phyloP scores from a whole-genome alignment of 2,888 invertebrate genomes.

The Ariolimax columbianus region DNA sequence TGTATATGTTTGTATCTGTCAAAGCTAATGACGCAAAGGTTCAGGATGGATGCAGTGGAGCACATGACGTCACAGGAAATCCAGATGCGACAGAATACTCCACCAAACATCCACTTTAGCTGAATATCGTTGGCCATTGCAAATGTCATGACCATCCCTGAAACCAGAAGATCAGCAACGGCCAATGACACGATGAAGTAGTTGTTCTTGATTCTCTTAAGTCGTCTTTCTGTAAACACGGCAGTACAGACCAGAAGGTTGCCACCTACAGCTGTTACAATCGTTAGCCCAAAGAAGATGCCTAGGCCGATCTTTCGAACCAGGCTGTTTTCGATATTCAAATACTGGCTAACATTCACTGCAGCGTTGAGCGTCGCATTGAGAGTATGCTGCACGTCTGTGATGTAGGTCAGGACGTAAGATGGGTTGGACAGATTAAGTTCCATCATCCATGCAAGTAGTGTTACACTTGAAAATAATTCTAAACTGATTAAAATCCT shows the following conservation, averaged over 20 bases:
- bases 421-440: slow-evolving; percentile 19
- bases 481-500: background rate
- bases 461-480: background rate
- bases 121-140: slow-evolving; percentile 97
- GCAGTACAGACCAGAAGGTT: slow-evolving; percentile 98
- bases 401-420: slow-evolving; percentile 20
- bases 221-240: slow-evolving; percentile 95
- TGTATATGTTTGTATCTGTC: slow-evolving; percentile 89
- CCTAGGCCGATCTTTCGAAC: slow-evolving; percentile 1
- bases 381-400: background rate
- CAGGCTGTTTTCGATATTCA: background rate
- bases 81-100: slow-evolving; percentile 98
- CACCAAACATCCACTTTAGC: slow-evolving; percentile 98
- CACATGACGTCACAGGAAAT: slow-evolving; percentile 99
- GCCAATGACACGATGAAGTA: slow-evolving; percentile 92
- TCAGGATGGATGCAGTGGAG: slow-evolving; percentile 98
- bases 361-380: background rate
- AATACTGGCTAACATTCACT: background rate
- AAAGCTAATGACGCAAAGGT: slow-evolving; percentile 97
- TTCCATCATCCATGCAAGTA: slow-evolving; percentile 25
- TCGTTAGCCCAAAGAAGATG: slow-evolving; percentile 83
- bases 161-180: slow-evolving; percentile 97
- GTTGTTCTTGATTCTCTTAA: slow-evolving; percentile 81
- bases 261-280: slow-evolving; percentile 94
- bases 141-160: slow-evolving; percentile 98